Evolutionary conservation across 2,113 vertebrate species (phyloP).

Genomic region (Nycticryphes semicollaris): DNA sequence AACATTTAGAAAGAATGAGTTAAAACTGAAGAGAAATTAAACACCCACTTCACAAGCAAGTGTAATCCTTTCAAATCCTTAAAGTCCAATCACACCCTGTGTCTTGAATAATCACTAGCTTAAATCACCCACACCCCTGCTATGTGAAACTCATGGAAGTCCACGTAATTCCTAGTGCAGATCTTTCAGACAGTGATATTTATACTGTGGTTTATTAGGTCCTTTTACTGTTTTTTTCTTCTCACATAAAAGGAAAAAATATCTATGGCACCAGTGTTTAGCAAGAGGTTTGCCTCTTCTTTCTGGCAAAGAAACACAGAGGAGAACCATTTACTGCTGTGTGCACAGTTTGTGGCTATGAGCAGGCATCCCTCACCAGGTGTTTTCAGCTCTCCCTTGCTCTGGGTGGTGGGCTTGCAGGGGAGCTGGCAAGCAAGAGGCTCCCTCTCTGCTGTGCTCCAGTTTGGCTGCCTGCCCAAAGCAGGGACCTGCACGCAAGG

Average conservation of each 20-base stretch:
- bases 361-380: rapidly evolving
- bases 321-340: not conserved
- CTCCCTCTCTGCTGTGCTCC: not conserved
- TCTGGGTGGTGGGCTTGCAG: not conserved
- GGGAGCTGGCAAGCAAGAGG: not conserved
- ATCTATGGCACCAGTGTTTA: not conserved
- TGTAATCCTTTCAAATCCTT: not conserved
- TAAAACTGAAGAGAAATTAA: conserved; percentile 16
- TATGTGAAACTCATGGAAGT: not conserved
- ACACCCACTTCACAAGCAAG: not conserved
- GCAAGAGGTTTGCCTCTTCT: not conserved
- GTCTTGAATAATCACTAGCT: not conserved
- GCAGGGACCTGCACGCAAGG: not conserved
- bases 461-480: not conserved
- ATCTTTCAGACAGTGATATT: not conserved
- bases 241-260: not conserved
- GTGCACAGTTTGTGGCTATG: not conserved
- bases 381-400: not conserved
- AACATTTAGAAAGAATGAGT: not conserved
- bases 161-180: not conserved
- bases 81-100: not conserved
- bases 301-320: not conserved
- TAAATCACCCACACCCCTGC: not conserved
- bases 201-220: not conserved
- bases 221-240: not conserved